phyloP scores from a whole-genome alignment of 2,113 vertebrate genomes.

The Oncorhynchus kisutch region DNA sequence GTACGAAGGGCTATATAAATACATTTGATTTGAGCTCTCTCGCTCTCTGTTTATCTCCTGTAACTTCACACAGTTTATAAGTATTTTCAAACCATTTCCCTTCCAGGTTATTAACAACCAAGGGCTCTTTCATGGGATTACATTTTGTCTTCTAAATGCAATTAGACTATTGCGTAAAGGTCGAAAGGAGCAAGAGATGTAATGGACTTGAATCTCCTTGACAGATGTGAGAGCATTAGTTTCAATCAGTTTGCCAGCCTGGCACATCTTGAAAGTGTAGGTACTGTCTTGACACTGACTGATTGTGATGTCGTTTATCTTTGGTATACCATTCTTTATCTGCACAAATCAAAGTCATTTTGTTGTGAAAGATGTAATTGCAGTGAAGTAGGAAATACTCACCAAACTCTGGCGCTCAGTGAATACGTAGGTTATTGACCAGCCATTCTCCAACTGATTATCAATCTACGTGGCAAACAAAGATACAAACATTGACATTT shows the following conservation, averaged over 20 bases:
- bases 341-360: neutral
- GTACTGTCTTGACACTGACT: neutral
- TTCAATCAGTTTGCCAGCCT: neutral
- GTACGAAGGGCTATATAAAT: too few relatives aligned
- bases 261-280: neutral
- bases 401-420: conserved; percentile 53
- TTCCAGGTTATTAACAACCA: neutral
- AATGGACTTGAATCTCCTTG: neutral
- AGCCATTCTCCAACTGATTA: conserved; percentile 59
- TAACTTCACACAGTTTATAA: neutral
- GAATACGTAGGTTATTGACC: conserved; percentile 48
- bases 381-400: neutral
- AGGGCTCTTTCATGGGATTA: neutral
- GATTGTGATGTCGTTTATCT: neutral
- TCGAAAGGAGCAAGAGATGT: neutral
- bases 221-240: neutral
- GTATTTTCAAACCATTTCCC: neutral
- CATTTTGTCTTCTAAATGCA: neutral
- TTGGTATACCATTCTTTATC: neutral
- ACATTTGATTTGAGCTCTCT: neutral
- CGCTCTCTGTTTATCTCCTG: neutral
- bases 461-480: conserved; percentile 48
- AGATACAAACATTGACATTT: conserved; percentile 1
- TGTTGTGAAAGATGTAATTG: neutral
- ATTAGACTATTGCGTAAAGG: neutral